Evolutionary conservation across 2,888 invertebrate species (phyloP).

Genomic region (Cantharis rustica): DNA sequence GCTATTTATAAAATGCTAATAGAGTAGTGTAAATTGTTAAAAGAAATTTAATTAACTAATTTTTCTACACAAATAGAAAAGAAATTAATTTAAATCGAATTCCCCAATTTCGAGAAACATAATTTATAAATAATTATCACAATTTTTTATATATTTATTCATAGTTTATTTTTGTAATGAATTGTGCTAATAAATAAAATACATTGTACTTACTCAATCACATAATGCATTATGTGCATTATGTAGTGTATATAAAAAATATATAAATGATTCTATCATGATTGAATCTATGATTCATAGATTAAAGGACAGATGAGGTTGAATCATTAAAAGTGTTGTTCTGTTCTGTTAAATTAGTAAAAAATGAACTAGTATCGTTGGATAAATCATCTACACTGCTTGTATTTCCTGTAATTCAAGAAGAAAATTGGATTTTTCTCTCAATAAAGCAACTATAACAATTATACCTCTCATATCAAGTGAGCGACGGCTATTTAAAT

Average conservation of each 20-base stretch:
- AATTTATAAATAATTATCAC: not conserved
- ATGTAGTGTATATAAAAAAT: not conserved
- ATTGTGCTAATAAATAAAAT: conserved; percentile 20
- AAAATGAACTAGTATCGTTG: conserved; percentile 73
- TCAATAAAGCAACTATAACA: not conserved
- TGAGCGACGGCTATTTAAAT: conserved; percentile 65
- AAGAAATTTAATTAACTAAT: too few relatives aligned
- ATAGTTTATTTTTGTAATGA: conserved; percentile 6
- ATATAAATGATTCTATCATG: not conserved
- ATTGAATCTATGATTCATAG: not conserved
- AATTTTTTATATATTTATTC: not conserved
- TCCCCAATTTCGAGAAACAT: not conserved
- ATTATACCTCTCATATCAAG: conserved; percentile 62
- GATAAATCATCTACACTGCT: conserved; percentile 89
- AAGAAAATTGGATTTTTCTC: conserved; percentile 9
- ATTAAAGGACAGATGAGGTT: not conserved
- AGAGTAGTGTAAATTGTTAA: too few relatives aligned
- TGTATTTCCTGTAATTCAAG: conserved; percentile 66
- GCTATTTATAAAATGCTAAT: too few relatives aligned
- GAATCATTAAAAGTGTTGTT: conserved; percentile 54
- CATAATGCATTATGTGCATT: not conserved
- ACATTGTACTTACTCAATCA: not conserved
- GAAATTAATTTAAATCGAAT: not conserved
- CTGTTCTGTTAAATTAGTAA: conserved; percentile 72
- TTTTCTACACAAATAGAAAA: too few relatives aligned